These are phyloP conservation scores for Nasonia vitripennis DNA, from an alignment of 1,140 invertebrate genomes.

Conservation along the genomic window DNA sequence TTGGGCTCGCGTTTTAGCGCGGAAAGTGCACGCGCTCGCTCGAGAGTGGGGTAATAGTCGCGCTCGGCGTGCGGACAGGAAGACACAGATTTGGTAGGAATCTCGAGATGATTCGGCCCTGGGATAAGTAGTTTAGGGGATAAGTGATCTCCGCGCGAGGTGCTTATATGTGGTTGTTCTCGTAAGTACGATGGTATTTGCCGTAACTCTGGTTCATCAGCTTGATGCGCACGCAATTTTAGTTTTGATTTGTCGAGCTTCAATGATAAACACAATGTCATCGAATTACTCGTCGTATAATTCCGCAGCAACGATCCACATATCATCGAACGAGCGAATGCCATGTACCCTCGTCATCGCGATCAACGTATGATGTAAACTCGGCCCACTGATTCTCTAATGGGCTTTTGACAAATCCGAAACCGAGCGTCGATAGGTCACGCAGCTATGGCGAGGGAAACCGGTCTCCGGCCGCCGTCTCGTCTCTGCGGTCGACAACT, in stretches of 20 bases:
- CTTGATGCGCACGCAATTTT: too few relatives aligned
- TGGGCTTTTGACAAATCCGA: slow-evolving; percentile 21
- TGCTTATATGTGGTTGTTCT: too few relatives aligned
- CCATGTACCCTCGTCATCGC: too few relatives aligned
- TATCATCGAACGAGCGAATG: too few relatives aligned
- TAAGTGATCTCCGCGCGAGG: not conserved
- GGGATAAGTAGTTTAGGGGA: not conserved
- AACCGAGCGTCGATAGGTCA: not conserved
- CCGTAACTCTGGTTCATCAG: too few relatives aligned
- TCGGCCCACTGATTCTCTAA: slow-evolving; percentile 9
- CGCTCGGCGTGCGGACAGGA: not conserved
- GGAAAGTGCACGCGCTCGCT: not conserved
- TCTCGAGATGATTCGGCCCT: not conserved
- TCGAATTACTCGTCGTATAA: too few relatives aligned
- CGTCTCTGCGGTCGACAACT: slow-evolving; percentile 17
- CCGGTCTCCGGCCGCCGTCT: not conserved
- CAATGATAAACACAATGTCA: too few relatives aligned
- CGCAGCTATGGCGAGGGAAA: not conserved
- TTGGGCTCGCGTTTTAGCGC: slow-evolving; percentile 56
- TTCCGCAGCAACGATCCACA: too few relatives aligned
- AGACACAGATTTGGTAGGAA: not conserved
- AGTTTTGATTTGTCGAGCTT: too few relatives aligned
- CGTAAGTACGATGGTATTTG: too few relatives aligned
- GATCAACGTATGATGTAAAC: too few relatives aligned
- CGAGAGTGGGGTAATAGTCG: not conserved